Evolutionary conservation across 2,888 invertebrate genomes (phyloP).

Genomic region (Drosophila sordidula): DNA sequence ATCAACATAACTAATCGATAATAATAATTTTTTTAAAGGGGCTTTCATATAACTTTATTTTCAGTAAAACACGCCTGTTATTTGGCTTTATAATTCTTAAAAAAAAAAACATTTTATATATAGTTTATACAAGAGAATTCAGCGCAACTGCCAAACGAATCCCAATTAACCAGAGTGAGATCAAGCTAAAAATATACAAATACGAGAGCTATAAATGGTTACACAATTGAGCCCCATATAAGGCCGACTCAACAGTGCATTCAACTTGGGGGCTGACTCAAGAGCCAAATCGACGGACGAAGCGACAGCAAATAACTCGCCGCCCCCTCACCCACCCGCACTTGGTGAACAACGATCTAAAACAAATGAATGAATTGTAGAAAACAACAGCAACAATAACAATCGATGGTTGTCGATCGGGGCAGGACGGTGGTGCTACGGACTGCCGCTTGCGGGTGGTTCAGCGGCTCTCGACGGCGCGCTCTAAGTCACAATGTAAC

Average conservation of each 20-base stretch:
- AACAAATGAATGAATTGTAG: conserved; percentile 12
- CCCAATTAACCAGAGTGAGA: neutral
- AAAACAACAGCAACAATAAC: neutral
- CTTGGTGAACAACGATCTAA: neutral
- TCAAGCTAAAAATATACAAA: neutral
- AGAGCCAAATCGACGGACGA: conserved; percentile 32
- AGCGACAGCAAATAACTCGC: conserved; percentile 17
- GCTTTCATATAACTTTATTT: too few relatives aligned
- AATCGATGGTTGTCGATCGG: conserved; percentile 2
- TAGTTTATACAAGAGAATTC: neutral
- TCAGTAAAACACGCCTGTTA: too few relatives aligned
- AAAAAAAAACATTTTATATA: too few relatives aligned
- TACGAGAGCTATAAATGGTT: conserved; percentile 29
- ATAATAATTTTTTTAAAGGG: too few relatives aligned
- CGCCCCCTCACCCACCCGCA: neutral
- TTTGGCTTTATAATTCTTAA: too few relatives aligned
- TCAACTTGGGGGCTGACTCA: conserved; percentile 44
- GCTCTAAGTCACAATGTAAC: conserved; percentile 49
- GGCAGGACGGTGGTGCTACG: neutral
- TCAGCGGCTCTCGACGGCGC: conserved; percentile 27
- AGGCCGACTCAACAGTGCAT: conserved; percentile 46
- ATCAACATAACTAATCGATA: too few relatives aligned
- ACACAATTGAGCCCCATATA: conserved; percentile 28
- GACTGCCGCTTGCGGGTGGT: conserved; percentile 13
- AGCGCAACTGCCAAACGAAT: neutral